A percentile compares a stretch with the other conserved stretches of the same genome.
These are phyloP conservation scores for Meliscaeva auricollis DNA, from an alignment of 2,888 invertebrate species.

Conservation along the genomic window DNA sequence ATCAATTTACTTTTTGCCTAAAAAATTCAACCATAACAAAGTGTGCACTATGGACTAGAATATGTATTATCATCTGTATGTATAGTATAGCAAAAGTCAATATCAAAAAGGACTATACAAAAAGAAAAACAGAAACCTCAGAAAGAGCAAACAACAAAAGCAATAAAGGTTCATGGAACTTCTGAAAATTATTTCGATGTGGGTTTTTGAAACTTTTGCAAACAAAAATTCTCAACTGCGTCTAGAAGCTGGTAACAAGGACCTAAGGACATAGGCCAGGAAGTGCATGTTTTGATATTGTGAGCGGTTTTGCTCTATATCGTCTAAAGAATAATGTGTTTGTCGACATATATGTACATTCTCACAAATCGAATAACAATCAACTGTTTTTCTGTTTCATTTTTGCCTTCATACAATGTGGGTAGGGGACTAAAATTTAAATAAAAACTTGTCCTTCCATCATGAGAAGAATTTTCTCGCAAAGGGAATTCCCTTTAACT, in stretches of 20 bases:
- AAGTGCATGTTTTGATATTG: background rate
- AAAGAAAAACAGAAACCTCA: background rate
- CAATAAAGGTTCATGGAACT: constrained; percentile 14
- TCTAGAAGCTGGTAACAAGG: no score
- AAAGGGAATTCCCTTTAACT: background rate
- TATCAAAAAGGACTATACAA: background rate
- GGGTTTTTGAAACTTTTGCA: constrained; percentile 7
- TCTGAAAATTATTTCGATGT: constrained; percentile 8
- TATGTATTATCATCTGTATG: background rate
- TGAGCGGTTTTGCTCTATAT: no score
- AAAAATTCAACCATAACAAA: constrained; percentile 16
- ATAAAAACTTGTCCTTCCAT: background rate
- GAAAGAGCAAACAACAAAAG: background rate
- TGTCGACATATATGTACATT: no score
- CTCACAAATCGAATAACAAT: background rate
- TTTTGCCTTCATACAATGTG: no score
- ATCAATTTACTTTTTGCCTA: constrained; percentile 27
- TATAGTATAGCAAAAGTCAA: background rate
- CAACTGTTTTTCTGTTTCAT: background rate
- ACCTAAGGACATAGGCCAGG: background rate
- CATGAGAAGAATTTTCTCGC: background rate
- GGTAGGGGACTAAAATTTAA: background rate
- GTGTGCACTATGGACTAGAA: background rate
- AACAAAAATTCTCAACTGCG: background rate
- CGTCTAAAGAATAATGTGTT: no score